phyloP scores from a whole-genome alignment of 2,888 invertebrate genomes.

The Pristionchus entomophagus region DNA sequence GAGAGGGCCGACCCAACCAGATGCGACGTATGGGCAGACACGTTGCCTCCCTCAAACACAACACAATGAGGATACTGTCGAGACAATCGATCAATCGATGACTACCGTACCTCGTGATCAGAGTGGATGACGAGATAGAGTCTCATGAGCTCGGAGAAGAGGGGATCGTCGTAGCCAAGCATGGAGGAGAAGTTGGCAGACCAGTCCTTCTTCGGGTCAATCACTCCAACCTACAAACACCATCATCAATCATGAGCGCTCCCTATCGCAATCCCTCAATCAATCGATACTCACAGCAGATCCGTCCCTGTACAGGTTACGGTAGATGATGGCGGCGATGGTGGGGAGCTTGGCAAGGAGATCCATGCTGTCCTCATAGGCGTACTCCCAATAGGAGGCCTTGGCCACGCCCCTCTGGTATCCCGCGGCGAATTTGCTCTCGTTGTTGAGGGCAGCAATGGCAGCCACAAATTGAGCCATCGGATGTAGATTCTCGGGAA shows the following conservation, averaged over 20 bases:
- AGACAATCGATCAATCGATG: neutral
- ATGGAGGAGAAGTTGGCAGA: slow-evolving; percentile 90
- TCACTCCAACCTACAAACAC: slow-evolving; percentile 82
- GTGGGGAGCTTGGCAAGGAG: slow-evolving; percentile 94
- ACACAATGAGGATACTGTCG: neutral
- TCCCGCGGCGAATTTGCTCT: slow-evolving; percentile 92
- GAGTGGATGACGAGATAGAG: slow-evolving; percentile 87
- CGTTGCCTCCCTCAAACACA: slow-evolving; percentile 85
- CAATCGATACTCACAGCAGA: slow-evolving; percentile 82
- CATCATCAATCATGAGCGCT: neutral
- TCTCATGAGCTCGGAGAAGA: slow-evolving; percentile 91
- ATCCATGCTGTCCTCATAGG: slow-evolving; percentile 87
- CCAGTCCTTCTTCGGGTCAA: slow-evolving; percentile 91
- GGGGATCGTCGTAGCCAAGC: slow-evolving; percentile 87
- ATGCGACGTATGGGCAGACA: slow-evolving; percentile 94
- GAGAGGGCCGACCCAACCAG: slow-evolving; percentile 93
- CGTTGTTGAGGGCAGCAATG: slow-evolving; percentile 90
- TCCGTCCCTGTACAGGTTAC: slow-evolving; percentile 89
- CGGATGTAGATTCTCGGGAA: slow-evolving; percentile 90
- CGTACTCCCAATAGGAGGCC: slow-evolving; percentile 51
- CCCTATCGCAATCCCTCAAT: too few species aligned
- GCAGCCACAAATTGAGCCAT: slow-evolving; percentile 93
- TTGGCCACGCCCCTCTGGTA: slow-evolving; percentile 87
- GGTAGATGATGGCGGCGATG: slow-evolving; percentile 93
- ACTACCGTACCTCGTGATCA: slow-evolving; percentile 85